A percentile compares a stretch with the other conserved stretches of the same genome.
Evolutionary conservation across 2,888 invertebrate genomes (phyloP).

Genomic region (Chironomus riparius): DNA sequence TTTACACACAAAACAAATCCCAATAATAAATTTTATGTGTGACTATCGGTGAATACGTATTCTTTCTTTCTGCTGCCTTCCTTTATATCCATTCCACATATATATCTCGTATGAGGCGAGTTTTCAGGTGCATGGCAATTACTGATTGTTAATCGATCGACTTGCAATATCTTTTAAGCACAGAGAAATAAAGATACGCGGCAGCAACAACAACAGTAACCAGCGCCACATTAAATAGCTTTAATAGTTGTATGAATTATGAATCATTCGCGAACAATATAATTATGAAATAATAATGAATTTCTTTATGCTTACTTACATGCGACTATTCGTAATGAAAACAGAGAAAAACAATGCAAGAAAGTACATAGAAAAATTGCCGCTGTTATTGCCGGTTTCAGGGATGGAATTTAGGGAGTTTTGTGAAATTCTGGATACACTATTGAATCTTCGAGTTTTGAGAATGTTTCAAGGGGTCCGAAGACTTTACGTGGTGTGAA

Average conservation of each 20-base stretch:
- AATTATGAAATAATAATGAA: conserved; percentile 12
- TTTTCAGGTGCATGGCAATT: conserved; percentile 6
- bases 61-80: not conserved
- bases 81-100: not conserved
- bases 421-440: no score
- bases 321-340: no score
- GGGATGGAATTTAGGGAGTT: no score
- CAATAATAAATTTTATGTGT: conserved; percentile 20
- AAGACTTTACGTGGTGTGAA: no score
- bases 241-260: conserved; percentile 11
- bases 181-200: not conserved
- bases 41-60: conserved; percentile 12
- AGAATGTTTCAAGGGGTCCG: no score
- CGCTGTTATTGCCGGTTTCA: not conserved
- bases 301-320: no score
- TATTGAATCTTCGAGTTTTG: no score
- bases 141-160: not conserved
- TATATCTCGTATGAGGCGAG: not conserved
- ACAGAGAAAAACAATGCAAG: no score
- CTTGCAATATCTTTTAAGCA: not conserved
- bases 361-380: not conserved
- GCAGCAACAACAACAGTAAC: not conserved
- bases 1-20: conserved; percentile 5
- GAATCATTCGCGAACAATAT: conserved; percentile 18
- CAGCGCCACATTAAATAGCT: not conserved